A percentile compares a stretch with the other conserved stretches of the same genome.
phyloP scores from a whole-genome alignment of 2,888 invertebrate genomes.

The Yponomeuta cagnagella region DNA sequence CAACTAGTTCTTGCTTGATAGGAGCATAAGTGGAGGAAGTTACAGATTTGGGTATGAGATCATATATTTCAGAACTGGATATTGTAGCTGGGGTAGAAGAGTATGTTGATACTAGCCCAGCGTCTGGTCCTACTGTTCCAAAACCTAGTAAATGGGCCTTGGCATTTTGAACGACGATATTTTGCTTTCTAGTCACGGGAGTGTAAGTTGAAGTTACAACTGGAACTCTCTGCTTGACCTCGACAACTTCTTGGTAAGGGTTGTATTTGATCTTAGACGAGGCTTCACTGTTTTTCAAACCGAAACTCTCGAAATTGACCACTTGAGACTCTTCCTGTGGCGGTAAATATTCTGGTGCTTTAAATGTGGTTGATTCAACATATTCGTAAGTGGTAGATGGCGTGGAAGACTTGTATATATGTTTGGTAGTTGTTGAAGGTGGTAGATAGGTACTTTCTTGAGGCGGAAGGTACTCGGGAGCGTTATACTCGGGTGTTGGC shows the following conservation, averaged over 20 bases:
- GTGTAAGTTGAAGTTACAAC: conserved; percentile 29
- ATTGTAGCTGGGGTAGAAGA: conserved; percentile 44
- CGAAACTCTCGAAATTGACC: conserved; percentile 39
- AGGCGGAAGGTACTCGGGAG: conserved; percentile 34
- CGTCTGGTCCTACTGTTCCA: conserved; percentile 64
- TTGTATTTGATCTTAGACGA: conserved; percentile 37
- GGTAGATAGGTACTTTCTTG: conserved; percentile 33
- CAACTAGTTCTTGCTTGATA: conserved; percentile 44
- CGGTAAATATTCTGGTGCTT: conserved; percentile 54
- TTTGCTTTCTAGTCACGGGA: conserved; percentile 50
- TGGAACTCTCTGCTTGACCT: conserved; percentile 28
- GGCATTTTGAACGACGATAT: conserved; percentile 59
- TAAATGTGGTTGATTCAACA: conserved; percentile 38
- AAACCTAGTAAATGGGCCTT: conserved; percentile 64
- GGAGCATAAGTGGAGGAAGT: conserved; percentile 54
- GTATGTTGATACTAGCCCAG: conserved; percentile 58
- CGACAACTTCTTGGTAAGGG: conserved; percentile 44
- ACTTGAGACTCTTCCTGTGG: conserved; percentile 37
- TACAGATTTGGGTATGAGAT: conserved; percentile 31
- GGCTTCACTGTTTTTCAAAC: conserved; percentile 34
- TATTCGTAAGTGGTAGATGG: conserved; percentile 33
- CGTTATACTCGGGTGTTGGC: conserved; percentile 35
- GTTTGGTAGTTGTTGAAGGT: conserved; percentile 35
- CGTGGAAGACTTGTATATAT: conserved; percentile 27
- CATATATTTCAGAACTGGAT: conserved; percentile 38